phyloP scores from a whole-genome alignment of 2,888 invertebrate genomes.

The Pogonocherus hispidulus region DNA sequence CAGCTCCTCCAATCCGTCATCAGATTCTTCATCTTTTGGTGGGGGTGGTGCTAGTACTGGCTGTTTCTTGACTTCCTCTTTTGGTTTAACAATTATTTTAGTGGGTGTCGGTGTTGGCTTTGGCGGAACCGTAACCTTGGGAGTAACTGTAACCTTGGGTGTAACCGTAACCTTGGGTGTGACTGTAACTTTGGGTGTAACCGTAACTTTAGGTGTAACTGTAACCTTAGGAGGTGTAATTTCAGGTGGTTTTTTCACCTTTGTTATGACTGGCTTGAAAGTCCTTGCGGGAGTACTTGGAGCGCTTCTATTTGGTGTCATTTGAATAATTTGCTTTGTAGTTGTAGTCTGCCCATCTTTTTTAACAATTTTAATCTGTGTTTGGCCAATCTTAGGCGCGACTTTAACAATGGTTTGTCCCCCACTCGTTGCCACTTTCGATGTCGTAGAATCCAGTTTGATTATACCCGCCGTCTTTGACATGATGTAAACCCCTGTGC shows the following conservation, averaged over 20 bases:
- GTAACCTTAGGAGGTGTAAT: constrained; percentile 38
- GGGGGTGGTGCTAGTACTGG: constrained; percentile 30
- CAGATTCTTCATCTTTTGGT: constrained; percentile 64
- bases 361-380: constrained; percentile 69
- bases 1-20: constrained; percentile 76
- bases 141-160: constrained; percentile 34
- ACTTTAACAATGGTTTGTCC: constrained; percentile 67
- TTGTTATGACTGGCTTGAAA: constrained; percentile 39
- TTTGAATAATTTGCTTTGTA: constrained; percentile 55
- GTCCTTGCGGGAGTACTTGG: constrained; percentile 35
- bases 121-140: constrained; percentile 22
- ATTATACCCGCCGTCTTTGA: constrained; percentile 83
- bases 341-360: constrained; percentile 58
- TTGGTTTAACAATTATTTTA: constrained; percentile 37
- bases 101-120: constrained; percentile 8
- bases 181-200: constrained; percentile 35
- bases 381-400: constrained; percentile 70
- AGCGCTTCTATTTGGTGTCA: constrained; percentile 45
- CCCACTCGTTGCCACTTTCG: constrained; percentile 64
- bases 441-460: constrained; percentile 75
- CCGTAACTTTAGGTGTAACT: too few relatives aligned
- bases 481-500: constrained; percentile 82
- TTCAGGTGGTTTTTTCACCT: constrained; percentile 46
- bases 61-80: constrained; percentile 40
- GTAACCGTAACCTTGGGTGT: constrained; percentile 43